Evolutionary conservation across 2,888 invertebrate genomes (phyloP), one percentile per base, ranked within the genome.

Genomic region (Nephrotoma flavescens): DNA sequence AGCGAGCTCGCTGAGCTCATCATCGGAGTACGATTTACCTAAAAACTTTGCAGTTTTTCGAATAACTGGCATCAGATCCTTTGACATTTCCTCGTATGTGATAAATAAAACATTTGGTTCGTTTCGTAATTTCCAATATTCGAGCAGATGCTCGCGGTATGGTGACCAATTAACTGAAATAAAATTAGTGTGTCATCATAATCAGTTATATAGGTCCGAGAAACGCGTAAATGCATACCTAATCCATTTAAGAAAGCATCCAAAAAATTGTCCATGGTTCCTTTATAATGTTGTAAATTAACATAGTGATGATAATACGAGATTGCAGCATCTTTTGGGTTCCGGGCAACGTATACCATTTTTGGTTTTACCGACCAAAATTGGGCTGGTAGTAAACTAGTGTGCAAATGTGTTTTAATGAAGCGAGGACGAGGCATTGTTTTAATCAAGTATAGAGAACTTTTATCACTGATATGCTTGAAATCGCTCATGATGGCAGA

Each of bases 41-140:
- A 90, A 87, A 87, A 90, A 90, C 2, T 86, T 84, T 15, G 89
- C 89, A 85, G 90, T 89, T 85, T 90, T 90, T 0, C 45, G 83
- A 4, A 91, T 89, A 0, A 90, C 90, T 2, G 87, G 87, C 0
- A 87, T 88, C 42, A 91, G 88, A 86, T 91, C 88, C 0, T 87
- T 88, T 86, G 91, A 91, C 91, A 91, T 91, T 12, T 90, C 89
- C 86, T 91, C 91, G 31, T 31, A 31, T 3, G 31, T 31, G 31
- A 31, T 31, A 31, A 31, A 31, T 31, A 31, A 31, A 0, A 31
- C 31, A 31, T 31, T 31, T 31, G 31, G 31, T 31, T 31, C 31
- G 3, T 31, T 31, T 31, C 31, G 31, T 3, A 31, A 31, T 31
- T 31, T 31, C 31, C 31, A 31, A 31, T 31, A 31, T 3, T 31